These are phyloP conservation scores for Eilema griseolum DNA, from an alignment of 2,888 invertebrate species.

Conservation along the genomic window DNA sequence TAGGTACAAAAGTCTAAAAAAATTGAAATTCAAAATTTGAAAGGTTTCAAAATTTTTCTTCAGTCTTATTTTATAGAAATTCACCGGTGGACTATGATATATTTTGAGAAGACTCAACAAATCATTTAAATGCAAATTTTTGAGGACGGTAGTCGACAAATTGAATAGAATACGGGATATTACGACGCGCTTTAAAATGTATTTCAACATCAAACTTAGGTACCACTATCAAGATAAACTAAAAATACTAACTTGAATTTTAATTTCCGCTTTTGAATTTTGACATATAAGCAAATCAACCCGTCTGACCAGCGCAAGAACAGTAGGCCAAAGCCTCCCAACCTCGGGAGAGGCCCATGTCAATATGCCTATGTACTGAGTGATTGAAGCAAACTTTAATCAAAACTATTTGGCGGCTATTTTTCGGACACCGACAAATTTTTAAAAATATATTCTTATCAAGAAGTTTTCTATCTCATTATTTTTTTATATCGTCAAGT, in stretches of 20 bases:
- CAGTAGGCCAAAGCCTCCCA: no score
- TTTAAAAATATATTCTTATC: constrained; percentile 2
- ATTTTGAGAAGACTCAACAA: constrained; percentile 26
- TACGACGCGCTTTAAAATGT: constrained; percentile 24
- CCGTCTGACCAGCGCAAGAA: no score
- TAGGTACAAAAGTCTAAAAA: constrained; percentile 65
- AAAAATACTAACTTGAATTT: constrained; percentile 33
- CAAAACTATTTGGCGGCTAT: constrained; percentile 33
- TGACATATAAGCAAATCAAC: no score
- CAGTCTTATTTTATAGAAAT: constrained; percentile 79
- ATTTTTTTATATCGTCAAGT: background rate
- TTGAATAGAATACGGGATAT: constrained; percentile 25
- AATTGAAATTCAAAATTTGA: constrained; percentile 75
- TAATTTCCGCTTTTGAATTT: constrained; percentile 36
- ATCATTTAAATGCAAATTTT: constrained; percentile 33
- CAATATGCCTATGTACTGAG: no score
- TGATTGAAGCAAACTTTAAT: constrained; percentile 33
- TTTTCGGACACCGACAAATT: constrained; percentile 32
- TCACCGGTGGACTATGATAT: constrained; percentile 48
- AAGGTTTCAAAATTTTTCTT: constrained; percentile 75
- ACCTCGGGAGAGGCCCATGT: no score
- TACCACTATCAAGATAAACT: constrained; percentile 22
- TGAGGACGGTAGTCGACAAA: constrained; percentile 64
- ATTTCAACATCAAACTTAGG: constrained; percentile 29
- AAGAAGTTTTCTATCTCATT: background rate